These are phyloP conservation scores for Ibidorhyncha struthersii DNA, from an alignment of 2,113 vertebrate genomes.

Conservation along the genomic window DNA sequence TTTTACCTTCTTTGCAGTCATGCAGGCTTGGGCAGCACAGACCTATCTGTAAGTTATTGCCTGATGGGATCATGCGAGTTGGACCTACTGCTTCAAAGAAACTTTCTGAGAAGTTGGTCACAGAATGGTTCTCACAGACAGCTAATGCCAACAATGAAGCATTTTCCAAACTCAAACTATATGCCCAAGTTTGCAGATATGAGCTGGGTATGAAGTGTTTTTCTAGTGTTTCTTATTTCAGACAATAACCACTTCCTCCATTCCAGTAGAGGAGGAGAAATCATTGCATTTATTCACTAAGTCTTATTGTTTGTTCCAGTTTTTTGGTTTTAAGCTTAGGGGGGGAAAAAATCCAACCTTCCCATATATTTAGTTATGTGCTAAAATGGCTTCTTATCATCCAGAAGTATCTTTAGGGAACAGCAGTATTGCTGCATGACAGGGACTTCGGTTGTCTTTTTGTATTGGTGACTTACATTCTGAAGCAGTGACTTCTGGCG, in stretches of 20 bases:
- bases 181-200: constrained; percentile 97
- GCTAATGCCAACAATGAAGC: constrained; percentile 88
- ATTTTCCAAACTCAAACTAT: constrained; percentile 95
- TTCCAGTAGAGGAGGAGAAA: neutral
- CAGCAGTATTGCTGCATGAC: neutral
- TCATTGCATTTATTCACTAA: neutral
- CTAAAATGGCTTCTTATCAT: neutral
- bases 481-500: neutral
- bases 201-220: constrained; percentile 83
- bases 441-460: neutral
- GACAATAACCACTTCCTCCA: neutral
- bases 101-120: constrained; percentile 89
- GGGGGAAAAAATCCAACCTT: too few species aligned
- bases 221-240: neutral
- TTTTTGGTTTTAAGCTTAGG: neutral
- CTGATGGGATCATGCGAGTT: constrained; percentile 93
- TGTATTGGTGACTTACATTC: neutral
- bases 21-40: constrained; percentile 97
- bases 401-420: neutral
- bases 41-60: constrained; percentile 91
- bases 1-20: constrained; percentile 75
- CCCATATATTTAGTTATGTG: neutral
- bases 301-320: neutral
- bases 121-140: constrained; percentile 94
- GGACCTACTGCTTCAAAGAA: constrained; percentile 89